phyloP scores from a whole-genome alignment of 2,797 vertebrate species.

The Ptychadena robeensis region DNA sequence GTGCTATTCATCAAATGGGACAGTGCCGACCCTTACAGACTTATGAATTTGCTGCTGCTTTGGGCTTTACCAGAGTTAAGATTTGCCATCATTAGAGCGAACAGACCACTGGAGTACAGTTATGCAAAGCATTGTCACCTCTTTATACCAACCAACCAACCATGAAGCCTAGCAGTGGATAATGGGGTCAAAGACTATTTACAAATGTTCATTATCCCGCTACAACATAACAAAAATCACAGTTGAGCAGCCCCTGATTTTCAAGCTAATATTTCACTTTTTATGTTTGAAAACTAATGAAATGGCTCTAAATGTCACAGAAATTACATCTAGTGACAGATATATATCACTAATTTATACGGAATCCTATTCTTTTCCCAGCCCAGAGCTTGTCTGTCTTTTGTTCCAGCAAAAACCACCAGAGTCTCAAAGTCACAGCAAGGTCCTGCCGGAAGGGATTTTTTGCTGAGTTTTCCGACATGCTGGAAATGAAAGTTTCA shows the following conservation, averaged over 20 bases:
- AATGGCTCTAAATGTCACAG: slow-evolving; percentile 11
- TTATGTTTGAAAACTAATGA: slow-evolving; percentile 14
- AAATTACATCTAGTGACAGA: slow-evolving; percentile 8
- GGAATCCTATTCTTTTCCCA: background rate
- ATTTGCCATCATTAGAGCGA: no score
- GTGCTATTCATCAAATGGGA: no score
- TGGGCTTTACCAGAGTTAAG: no score
- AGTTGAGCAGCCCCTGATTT: background rate
- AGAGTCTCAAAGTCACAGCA: slow-evolving; percentile 37
- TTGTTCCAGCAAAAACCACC: slow-evolving; percentile 18
- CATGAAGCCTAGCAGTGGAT: no score
- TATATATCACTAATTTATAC: slow-evolving; percentile 31
- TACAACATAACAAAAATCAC: background rate
- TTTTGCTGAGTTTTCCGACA: slow-evolving; percentile 49
- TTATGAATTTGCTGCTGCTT: no score
- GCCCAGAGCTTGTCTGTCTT: slow-evolving; percentile 11
- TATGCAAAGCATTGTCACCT: no score
- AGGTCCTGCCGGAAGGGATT: slow-evolving; percentile 13
- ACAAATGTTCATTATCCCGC: background rate
- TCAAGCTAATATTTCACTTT: background rate
- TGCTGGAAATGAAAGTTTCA: slow-evolving; percentile 40
- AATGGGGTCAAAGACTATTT: no score
- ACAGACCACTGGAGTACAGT: no score
- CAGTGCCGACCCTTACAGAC: no score
- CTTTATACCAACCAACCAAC: no score